Percentiles rank a stretch among this genome's conserved stretches.
phyloP scores from a whole-genome alignment of 2,113 vertebrate species.

The Barnardius zonarius region DNA sequence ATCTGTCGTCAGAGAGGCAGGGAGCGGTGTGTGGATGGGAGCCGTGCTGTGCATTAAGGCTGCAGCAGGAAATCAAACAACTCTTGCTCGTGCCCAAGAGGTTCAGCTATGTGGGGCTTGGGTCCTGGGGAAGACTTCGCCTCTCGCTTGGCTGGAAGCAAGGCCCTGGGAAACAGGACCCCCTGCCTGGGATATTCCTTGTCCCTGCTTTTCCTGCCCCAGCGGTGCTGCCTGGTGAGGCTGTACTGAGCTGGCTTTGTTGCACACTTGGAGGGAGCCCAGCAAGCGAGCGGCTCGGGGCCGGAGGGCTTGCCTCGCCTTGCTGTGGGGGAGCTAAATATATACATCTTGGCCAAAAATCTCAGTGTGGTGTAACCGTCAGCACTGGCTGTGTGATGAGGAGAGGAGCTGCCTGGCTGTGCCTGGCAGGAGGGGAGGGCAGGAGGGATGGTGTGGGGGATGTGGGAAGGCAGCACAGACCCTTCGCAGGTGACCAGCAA shows the following conservation, averaged over 20 bases:
- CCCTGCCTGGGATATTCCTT: neutral
- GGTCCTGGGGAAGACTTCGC: neutral
- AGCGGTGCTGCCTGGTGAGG: accelerated
- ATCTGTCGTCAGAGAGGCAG: neutral
- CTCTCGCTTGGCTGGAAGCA: neutral
- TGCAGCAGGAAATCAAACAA: neutral
- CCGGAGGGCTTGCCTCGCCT: neutral
- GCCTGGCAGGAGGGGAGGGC: neutral
- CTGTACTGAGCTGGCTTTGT: neutral
- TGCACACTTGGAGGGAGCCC: neutral
- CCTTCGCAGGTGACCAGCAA: accelerated
- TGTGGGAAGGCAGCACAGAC: neutral
- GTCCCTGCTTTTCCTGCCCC: neutral
- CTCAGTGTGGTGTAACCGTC: neutral
- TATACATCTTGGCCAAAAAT: neutral
- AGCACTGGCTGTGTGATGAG: neutral
- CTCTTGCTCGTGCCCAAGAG: accelerated
- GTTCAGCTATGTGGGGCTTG: accelerated
- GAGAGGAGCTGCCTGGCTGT: neutral
- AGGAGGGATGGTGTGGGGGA: neutral
- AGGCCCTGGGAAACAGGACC: neutral
- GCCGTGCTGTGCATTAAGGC: neutral
- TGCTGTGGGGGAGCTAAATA: neutral
- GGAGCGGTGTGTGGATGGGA: neutral
- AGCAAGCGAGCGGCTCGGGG: neutral